phyloP scores from a whole-genome alignment of 2,113 vertebrate genomes.

The Channa maculata region DNA sequence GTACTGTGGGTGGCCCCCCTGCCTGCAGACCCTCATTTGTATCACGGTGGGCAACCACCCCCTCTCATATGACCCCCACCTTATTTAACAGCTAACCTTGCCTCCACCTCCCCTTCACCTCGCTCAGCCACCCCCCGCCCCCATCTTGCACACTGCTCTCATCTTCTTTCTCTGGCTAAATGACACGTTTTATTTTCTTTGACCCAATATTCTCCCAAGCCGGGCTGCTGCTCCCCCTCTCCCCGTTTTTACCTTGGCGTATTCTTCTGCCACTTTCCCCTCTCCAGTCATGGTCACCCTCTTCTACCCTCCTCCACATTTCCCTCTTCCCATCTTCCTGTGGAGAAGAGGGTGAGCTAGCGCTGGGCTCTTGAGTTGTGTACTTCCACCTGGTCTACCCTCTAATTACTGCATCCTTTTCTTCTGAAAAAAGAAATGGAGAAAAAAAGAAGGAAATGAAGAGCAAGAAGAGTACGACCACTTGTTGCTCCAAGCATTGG shows the following conservation, averaged over 20 bases:
- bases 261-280: constrained; percentile 69
- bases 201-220: constrained; percentile 72
- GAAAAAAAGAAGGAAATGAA: constrained; percentile 55
- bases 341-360: constrained; percentile 76
- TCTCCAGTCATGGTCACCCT: constrained; percentile 65
- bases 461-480: constrained; percentile 64
- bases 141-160: constrained; percentile 61
- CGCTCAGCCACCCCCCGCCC: constrained; percentile 41
- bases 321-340: constrained; percentile 68
- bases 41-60: constrained; percentile 88
- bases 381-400: constrained; percentile 80
- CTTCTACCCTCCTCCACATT: constrained; percentile 62
- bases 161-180: constrained; percentile 80
- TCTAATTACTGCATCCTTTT: constrained; percentile 81
- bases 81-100: constrained; percentile 90
- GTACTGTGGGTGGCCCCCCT: constrained; percentile 91
- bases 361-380: constrained; percentile 76
- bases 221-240: constrained; percentile 42
- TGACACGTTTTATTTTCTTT: constrained; percentile 81
- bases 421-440: constrained; percentile 54
- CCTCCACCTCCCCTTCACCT: constrained; percentile 74
- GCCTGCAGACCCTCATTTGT: constrained; percentile 90
- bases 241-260: constrained; percentile 52
- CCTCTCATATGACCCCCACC: constrained; percentile 71
- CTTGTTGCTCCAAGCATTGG: constrained; percentile 76